Percentiles rank a stretch among this genome's conserved stretches.
These are phyloP conservation scores for Heliconius sara DNA, from an alignment of 2,888 invertebrate genomes.

Conservation along the genomic window DNA sequence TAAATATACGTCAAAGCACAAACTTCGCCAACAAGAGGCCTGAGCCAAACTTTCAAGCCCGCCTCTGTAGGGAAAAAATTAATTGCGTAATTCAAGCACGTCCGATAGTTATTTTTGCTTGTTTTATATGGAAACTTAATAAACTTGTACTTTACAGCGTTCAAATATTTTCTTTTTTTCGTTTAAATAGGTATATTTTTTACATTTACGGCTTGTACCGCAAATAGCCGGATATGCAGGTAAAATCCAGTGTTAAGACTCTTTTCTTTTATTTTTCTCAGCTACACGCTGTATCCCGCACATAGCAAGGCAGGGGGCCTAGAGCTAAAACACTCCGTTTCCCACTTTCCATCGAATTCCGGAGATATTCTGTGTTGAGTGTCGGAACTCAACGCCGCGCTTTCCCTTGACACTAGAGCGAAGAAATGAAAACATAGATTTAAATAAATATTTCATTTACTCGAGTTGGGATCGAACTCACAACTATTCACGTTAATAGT, in stretches of 20 bases:
- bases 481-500: neutral
- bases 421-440: neutral
- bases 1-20: slow-evolving; percentile 31
- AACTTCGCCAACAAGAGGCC: slow-evolving; percentile 22
- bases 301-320: too few relatives aligned
- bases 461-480: neutral
- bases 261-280: too few relatives aligned
- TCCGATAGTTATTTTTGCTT: slow-evolving; percentile 14
- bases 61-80: slow-evolving; percentile 20
- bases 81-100: slow-evolving; percentile 34
- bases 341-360: too few relatives aligned
- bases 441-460: neutral
- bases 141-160: neutral
- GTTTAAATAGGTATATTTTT: neutral
- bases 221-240: neutral
- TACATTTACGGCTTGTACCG: neutral
- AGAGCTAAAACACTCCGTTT: too few relatives aligned
- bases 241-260: too few relatives aligned
- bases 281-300: too few relatives aligned
- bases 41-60: slow-evolving; percentile 28
- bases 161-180: neutral
- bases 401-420: neutral
- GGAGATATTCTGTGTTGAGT: neutral
- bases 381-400: neutral
- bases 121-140: slow-evolving; percentile 10